Evolutionary conservation across 2,797 vertebrate genomes (phyloP).

Genomic region (Sebastes glaucus): DNA sequence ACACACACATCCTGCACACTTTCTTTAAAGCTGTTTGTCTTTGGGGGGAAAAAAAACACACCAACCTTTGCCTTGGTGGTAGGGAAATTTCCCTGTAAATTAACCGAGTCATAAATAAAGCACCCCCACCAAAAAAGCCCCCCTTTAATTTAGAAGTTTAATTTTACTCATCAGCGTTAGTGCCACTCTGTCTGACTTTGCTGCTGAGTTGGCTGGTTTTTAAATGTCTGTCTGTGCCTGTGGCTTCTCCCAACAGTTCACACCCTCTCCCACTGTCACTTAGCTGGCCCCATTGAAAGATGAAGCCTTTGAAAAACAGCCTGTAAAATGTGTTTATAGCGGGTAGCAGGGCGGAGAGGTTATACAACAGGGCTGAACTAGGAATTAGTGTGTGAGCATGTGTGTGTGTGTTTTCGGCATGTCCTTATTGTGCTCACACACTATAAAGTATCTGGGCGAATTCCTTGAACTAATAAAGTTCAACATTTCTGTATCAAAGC

Average conservation of each 20-base stretch:
- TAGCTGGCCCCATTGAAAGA: slow-evolving; percentile 65
- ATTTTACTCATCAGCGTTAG: slow-evolving; percentile 62
- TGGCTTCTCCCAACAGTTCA: slow-evolving; percentile 73
- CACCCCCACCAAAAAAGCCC: slow-evolving; percentile 10
- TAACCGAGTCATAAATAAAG: slow-evolving; percentile 44
- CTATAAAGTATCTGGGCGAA: slow-evolving; percentile 30
- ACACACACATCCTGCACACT: background rate
- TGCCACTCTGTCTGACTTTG: slow-evolving; percentile 63
- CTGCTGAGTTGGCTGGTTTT: slow-evolving; percentile 62
- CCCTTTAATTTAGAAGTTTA: slow-evolving; percentile 65
- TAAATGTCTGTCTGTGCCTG: slow-evolving; percentile 63
- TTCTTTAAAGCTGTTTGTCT: background rate
- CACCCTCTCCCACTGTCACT: slow-evolving; percentile 76
- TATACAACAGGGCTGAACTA: slow-evolving; percentile 28
- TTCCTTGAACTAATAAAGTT: slow-evolving; percentile 19
- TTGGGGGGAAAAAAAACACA: background rate
- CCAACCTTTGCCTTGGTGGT: background rate
- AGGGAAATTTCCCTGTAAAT: slow-evolving; percentile 36
- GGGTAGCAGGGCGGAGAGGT: slow-evolving; percentile 45
- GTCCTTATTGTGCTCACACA: slow-evolving; percentile 19
- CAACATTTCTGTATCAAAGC: slow-evolving; percentile 1
- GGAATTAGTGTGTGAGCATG: background rate
- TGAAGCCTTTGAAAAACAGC: slow-evolving; percentile 66
- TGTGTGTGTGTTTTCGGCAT: slow-evolving; percentile 2
- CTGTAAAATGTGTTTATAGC: slow-evolving; percentile 79